Conservation (phyloP, 2,797 vertebrate species). For the Coilia nasus region DNA sequence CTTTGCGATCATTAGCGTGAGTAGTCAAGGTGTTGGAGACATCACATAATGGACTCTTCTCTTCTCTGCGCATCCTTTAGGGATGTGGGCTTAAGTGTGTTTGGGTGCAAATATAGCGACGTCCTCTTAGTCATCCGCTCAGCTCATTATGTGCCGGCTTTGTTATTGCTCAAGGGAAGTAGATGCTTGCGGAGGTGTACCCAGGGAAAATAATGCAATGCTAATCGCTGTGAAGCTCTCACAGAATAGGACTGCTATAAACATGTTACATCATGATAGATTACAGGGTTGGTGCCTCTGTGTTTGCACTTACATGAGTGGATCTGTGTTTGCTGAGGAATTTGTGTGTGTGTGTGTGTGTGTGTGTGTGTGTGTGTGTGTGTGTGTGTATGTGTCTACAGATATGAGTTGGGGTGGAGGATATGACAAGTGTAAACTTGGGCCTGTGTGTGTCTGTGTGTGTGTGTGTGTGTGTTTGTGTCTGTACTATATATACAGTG, state of each 20-base stretch:
- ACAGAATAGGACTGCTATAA: background rate
- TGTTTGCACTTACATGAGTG: background rate
- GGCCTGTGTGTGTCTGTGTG: background rate
- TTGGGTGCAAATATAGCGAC: background rate
- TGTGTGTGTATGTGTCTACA: background rate
- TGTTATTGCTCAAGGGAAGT: conserved; percentile 9
- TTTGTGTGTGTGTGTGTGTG: background rate
- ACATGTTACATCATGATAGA: conserved; percentile 11
- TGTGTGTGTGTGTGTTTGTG: background rate
- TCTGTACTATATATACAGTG: background rate
- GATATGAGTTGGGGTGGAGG: background rate
- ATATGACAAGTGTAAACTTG: too few relatives aligned
- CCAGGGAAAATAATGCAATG: background rate
- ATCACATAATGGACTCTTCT: background rate
- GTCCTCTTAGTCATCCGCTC: background rate
- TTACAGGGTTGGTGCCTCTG: background rate
- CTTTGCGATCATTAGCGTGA: conserved; percentile 1
- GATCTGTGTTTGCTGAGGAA: background rate
- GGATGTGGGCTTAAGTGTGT: background rate
- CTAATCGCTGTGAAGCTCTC: conserved; percentile 1
- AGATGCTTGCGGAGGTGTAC: background rate
- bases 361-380: background rate
- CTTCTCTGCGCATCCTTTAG: background rate
- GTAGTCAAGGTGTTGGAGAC: background rate
- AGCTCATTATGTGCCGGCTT: background rate